Evolutionary conservation across 2,888 invertebrate species (phyloP), one percentile per base, ranked within the genome.

Genomic region (Incurvaria masculella): DNA sequence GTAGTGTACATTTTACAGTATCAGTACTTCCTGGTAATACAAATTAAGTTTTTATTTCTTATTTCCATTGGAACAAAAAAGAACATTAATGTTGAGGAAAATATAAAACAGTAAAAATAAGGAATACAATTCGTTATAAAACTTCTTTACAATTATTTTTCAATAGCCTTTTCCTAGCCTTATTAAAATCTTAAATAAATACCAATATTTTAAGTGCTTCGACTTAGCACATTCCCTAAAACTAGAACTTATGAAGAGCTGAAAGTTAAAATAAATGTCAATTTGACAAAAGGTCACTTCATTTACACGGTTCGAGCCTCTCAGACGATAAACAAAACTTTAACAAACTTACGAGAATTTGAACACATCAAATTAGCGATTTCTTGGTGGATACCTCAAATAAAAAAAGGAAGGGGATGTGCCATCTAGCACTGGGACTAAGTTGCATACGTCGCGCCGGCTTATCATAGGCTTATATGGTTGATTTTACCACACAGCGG

Each of bases 1-100:
- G n/a, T 26, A 10, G 21, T 69, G 69, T 74, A 74, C 65, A 62
- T 63, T 66, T 64, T 69, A 71, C 66, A 69, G 63, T 63, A 65
- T 58, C 61, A 66, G 62, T 62, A 60, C 62, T 60, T 63, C 59
- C 52, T 56, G 6, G 40, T 39, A 39, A 16, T 10, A 39, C 14
- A 39, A 39, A 39, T 16, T n/a, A 5, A 5, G 6, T 10, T 16
- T 10, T 6, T n/a, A n/a, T n/a, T n/a, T n/a, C n/a, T n/a, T n/a
- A n/a, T n/a, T n/a, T n/a, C n/a, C n/a, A n/a, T n/a, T n/a, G n/a
- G n/a, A n/a, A n/a, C n/a, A n/a, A n/a, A n/a, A n/a, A n/a, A n/a
- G n/a, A n/a, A n/a, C n/a, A n/a, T n/a, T n/a, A n/a, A n/a, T n/a
- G n/a, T n/a, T n/a, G n/a, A n/a, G n/a, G n/a, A n/a, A n/a, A n/a